Evolutionary conservation across 2,797 vertebrate species (phyloP), one percentile per base, ranked within the genome.

Genomic region (Sebastiscus tertius): DNA sequence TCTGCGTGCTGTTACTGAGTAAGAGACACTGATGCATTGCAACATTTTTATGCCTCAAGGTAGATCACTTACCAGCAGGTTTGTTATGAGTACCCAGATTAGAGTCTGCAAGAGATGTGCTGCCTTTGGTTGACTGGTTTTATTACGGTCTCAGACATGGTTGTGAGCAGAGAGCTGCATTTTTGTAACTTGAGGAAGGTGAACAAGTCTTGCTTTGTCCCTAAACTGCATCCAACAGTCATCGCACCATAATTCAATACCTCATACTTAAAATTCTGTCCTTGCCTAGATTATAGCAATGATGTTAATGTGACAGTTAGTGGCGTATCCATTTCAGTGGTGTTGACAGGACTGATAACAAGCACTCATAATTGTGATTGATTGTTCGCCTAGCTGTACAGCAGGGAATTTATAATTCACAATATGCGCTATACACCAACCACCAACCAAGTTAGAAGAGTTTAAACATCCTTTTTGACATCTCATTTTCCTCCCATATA

Each of bases 191-290:
- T 24, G 39, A 89, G 70, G 1, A 61, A 6, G 6, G 2, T 13
- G 26, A 84, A 81, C 80, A 90, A 81, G 83, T 80, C 59, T 59
- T 0, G 2, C 22, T 83, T 81, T 84, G 79, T 29, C 46, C 27
- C 9, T 5, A 26, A 22, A 0, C 10, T 29, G 4, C 13, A 18
- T 67, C 2, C 9, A 79, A 36, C n/a, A 24, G 7, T 42, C 6
- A 8, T 58, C 6, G 42, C 1, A 42, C 13, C 11, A 22, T 27
- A 49, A 79, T 39, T 77, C 6, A 42, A 26, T 8, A 76, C 10
- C 22, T 6, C 9, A 26, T 27, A 34, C 26, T 29, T 58, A 6
- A 5, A 59, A 29, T 39, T 42, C 10, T 55, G 12, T 1, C 31
- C 8, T 67, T 34, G 5, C 1, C 2, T 10, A 1, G 27, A 62